Base-by-base conservation (phyloP, 1,140 invertebrate genomes). In the Lordiphosa mommai region DNA sequence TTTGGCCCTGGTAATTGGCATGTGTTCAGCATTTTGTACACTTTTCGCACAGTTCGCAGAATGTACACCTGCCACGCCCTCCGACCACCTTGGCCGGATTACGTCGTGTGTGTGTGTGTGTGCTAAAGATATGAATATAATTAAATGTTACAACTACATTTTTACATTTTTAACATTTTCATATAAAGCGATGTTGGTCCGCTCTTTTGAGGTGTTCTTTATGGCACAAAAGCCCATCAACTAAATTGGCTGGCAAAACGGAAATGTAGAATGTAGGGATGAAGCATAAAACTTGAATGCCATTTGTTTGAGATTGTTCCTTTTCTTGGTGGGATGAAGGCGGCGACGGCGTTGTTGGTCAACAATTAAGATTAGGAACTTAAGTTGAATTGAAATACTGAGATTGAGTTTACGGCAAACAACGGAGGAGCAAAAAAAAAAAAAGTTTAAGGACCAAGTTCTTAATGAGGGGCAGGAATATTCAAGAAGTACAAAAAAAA, bases 121-220 rank as follows among this genome's bases (percentile, higher is more conserved):
- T 61, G 47, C 74, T 74, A 76, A 84, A 82, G 76, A 82, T 82
- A 82, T 82, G 76, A 84, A 82, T 82, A 82, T 82, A 82, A 82
- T 84, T 82, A 82, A 82, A 82, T 82, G 76, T 76, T 68, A 82
- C 77, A 84, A 82, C 76, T 82, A 82, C 76, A 84, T 84, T 84
- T 80, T 82, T 84, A 69, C 66, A 69, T 76, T 58, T 74, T 70
- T 51, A 57, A 9, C 32, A n/a, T 9, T 14, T 13, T 14, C 13
- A 5, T 7, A 66, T 52, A 68, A 72, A 52, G 66, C 61, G 41
- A 67, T 82, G 77, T 80, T 67, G 53, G 7, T 36, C 37, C 61
- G 10, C 27, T 27, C 37, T 58, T 52, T 65, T 55, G 69, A 82
- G 65, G 76, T 82, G 74, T 80, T 70, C 14, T 47, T 29, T 47